Base-by-base conservation (phyloP, 2,113 vertebrate species). In the Atlantisia rogersi region DNA sequence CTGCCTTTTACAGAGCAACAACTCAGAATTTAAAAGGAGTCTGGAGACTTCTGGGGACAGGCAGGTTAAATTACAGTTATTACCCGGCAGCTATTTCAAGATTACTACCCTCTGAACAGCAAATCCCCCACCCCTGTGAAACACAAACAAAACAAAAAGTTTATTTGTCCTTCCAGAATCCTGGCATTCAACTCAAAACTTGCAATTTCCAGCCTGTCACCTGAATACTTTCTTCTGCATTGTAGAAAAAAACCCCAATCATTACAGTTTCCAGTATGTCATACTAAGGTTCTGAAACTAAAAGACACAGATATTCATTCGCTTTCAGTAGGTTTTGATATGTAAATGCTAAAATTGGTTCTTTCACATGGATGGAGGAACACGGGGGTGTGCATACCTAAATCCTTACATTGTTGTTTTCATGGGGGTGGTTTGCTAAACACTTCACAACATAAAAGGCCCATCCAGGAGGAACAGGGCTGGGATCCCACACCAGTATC, bases 41-140 rank as follows among this genome's bases (percentile, higher is more conserved):
- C 81, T 90, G 58, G 68, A 96, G 53, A 93, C 62, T 96, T 83
- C 69, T 64, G 89, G 10, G 22, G 65, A 92, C 11, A 62, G 68
- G 68, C 67, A 96, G 84, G 86, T 96, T 96, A 94, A 97, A 97
- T 97, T 97, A 93, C 32, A 95, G 85, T 94, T 95, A 95, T 96
- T 97, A 96, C 22, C 12, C 91, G 79, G 62, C 63, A 74, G n/a
- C 90, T 96, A 69, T 96, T 94, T 94, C 84, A 94, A 96, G 80
- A 91, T 95, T 94, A 87, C 50, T 94, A 31, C 28, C 42, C 37
- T 94, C 92, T 91, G 71, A 95, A 91, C 77, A 92, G 50, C 53
- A 91, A 80, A 68, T 71, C 50, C 39, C 15, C 25, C 59, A 59
- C 12, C 39, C 35, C 14, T 25, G 35, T 35, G 48, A 89, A 96